Base-by-base conservation (phyloP, 2,113 vertebrate species). In the Pomatostomus ruficeps region DNA sequence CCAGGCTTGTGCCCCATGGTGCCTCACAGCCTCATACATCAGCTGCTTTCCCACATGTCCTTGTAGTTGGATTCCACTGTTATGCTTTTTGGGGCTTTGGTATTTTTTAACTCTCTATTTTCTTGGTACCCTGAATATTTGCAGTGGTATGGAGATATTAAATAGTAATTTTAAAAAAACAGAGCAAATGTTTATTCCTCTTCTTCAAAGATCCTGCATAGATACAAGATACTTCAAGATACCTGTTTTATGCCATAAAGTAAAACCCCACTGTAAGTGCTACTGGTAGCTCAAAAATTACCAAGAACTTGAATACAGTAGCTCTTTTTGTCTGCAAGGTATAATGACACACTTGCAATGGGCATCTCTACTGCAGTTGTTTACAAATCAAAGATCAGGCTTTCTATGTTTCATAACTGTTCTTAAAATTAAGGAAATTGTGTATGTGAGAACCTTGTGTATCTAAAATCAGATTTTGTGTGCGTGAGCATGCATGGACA, bases 381-480 rank as follows among this genome's bases (percentile, higher is more conserved):
- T 88, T 85, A 77, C 68, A 77, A 86, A 80, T 82, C n/a, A 76
- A 94, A 95, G 67, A 73, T 90, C 55, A 92, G 72, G 15, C 72
- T 91, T 95, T 80, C 66, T 72, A 2, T 85, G 42, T 79, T 91
- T 95, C 78, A 59, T 89, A 88, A 95, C 62, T 91, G 46, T 71
- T 84, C 82, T 81, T 91, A 63, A 92, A 93, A 78, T 82, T 35
- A 88, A 66, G 43, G 36, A 66, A 88, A 89, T 85, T 89, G 67
- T 28, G 3, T 76, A 63, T 55, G 71, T 95, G 71, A 94, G 93
- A 94, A 94, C 31, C 7, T 77, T 63, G 43, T 85, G 20, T 71
- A 74, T 91, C 87, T 89, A 70, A 80, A 94, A 91, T 91, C 91
- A 91, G 79, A 80, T 83, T 66, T 73, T 28, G 70, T 77, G 82